These are phyloP conservation scores for Micronycteris hirsuta DNA, from an alignment of 2,113 vertebrate species.

Conservation along the genomic window DNA sequence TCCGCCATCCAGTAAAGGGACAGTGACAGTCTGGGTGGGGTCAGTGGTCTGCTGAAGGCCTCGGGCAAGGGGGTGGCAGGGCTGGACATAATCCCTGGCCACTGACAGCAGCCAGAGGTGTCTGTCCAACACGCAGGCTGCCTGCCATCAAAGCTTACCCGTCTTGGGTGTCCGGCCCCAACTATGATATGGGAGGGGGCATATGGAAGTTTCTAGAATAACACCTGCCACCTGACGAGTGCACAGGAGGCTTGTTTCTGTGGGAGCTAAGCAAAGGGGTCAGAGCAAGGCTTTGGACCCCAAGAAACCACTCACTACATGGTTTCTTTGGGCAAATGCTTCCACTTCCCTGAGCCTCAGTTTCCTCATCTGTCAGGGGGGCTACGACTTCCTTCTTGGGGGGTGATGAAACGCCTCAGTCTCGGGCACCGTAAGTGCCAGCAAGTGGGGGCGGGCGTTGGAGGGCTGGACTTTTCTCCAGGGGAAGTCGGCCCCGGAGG, in stretches of 20 bases:
- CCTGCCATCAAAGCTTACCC: not conserved
- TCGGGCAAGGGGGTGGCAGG: accelerated
- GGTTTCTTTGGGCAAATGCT: not conserved
- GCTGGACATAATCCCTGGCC: not conserved
- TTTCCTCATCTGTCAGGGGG: not conserved
- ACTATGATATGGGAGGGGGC: too few relatives aligned
- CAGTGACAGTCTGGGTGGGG: not conserved
- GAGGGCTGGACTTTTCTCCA: not conserved
- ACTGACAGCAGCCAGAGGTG: not conserved
- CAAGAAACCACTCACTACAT: not conserved
- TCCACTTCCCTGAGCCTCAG: not conserved
- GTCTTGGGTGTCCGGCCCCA: not conserved
- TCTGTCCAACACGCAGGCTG: not conserved
- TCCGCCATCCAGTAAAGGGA: too few relatives aligned
- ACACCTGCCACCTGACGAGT: not conserved
- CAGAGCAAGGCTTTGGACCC: not conserved
- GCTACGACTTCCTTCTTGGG: not conserved
- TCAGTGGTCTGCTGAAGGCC: not conserved
- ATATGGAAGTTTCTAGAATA: not conserved
- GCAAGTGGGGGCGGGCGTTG: too few relatives aligned
- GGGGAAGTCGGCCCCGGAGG: not conserved
- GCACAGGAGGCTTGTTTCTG: not conserved
- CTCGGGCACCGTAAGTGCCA: not conserved
- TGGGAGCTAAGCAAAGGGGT: not conserved
- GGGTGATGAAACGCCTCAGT: not conserved